These are phyloP conservation scores for Pteromalus puparum DNA, from an alignment of 1,140 invertebrate species.

Conservation along the genomic window DNA sequence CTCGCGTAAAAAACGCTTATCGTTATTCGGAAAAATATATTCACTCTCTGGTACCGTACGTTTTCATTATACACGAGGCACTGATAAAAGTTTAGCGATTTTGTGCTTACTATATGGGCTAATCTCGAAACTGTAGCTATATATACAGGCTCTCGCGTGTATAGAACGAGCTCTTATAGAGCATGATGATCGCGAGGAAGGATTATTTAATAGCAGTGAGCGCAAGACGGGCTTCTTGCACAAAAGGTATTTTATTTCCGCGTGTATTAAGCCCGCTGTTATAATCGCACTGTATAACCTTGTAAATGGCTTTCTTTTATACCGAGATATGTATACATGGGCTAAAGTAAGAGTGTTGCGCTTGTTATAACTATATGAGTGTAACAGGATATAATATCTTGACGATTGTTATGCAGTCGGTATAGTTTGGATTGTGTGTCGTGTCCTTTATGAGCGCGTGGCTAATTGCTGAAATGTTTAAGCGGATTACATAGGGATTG, in stretches of 20 bases:
- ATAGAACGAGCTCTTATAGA: background rate
- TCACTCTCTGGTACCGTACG: too few relatives aligned
- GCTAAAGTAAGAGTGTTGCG: background rate
- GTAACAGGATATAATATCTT: background rate
- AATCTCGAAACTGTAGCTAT: background rate
- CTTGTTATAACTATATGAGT: background rate
- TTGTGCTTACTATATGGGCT: background rate
- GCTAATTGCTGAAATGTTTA: too few relatives aligned
- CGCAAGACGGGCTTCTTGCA: constrained; percentile 48
- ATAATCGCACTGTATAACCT: background rate
- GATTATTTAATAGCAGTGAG: background rate
- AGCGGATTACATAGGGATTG: too few relatives aligned
- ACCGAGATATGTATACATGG: background rate
- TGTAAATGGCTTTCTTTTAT: background rate
- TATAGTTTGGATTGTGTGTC: background rate
- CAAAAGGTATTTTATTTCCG: constrained; percentile 26
- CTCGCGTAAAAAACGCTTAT: background rate
- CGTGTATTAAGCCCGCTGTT: background rate
- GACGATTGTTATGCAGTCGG: background rate
- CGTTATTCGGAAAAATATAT: too few relatives aligned
- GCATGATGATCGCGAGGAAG: background rate
- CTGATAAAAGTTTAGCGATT: background rate
- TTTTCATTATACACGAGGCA: too few relatives aligned
- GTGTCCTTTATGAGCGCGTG: background rate
- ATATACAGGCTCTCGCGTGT: background rate